Evolutionary conservation across 1,140 invertebrate genomes (phyloP).

Genomic region (Heliconius congener): DNA sequence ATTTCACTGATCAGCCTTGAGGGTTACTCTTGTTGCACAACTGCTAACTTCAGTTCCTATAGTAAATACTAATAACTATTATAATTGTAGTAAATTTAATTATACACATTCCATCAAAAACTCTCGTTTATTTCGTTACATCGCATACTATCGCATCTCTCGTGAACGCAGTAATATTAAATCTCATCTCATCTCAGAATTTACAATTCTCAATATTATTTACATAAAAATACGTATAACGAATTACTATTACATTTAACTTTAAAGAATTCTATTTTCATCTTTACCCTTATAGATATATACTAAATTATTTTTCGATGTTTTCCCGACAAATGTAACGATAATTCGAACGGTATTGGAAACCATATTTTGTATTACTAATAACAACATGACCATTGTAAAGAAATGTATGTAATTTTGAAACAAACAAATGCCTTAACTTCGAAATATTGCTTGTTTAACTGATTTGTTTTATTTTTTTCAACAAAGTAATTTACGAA

Average conservation of each 20-base stretch:
- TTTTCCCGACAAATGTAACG: neutral
- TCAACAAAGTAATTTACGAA: neutral
- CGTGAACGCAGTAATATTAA: neutral
- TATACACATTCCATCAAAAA: neutral
- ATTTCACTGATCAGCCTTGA: constrained; percentile 70
- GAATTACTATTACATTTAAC: neutral
- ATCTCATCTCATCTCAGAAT: too few species aligned
- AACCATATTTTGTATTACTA: constrained; percentile 51
- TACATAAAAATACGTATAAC: neutral
- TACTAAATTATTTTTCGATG: neutral
- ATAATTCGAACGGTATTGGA: neutral
- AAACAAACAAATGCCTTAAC: constrained; percentile 63
- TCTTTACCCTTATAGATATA: too few species aligned
- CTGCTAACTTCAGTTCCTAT: constrained; percentile 35
- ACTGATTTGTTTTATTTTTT: neutral
- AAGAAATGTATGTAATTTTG: constrained; percentile 43
- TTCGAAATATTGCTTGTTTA: constrained; percentile 63
- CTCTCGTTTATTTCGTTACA: neutral
- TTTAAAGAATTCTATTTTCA: neutral
- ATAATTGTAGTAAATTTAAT: neutral
- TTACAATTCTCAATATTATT: neutral
- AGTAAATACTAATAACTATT: constrained; percentile 22
- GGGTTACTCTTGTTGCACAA: constrained; percentile 59
- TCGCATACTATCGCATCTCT: neutral
- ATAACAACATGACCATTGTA: constrained; percentile 72